Base-by-base conservation (phyloP, 2,888 invertebrate genomes). In the Chironomus tentans region DNA sequence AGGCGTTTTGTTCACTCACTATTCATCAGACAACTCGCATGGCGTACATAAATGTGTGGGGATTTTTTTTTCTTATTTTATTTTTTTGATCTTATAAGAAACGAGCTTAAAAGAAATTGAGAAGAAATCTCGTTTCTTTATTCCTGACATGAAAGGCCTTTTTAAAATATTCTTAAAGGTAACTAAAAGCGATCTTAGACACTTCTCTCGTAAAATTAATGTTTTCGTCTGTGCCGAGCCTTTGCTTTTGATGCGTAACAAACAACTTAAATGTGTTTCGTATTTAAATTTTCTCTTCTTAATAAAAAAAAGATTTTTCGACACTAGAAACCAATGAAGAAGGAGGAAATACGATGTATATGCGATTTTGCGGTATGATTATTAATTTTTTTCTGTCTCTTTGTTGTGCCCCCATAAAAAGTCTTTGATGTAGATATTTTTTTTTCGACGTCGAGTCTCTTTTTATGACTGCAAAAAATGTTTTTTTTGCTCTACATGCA, bases 1-100 rank as follows among this genome's bases (percentile, higher is more conserved):
- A 65, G 65, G 65, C 65, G 65, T 65, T 24, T 24, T 65, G 21
- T 56, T 56, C 56, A 56, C 18, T 56, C 56, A 56, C n/a, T 56
- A 65, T 21, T 24, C 65, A 65, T 65, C 65, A 65, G 65, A 65
- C 22, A 65, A 65, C 24, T 21, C 65, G 18, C 56, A 18, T 15
- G n/a, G n/a, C 15, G 56, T 7, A 18, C 18, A 15, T 18, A 18
- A 18, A 56, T 56, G 56, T 56, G 56, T 56, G 56, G 56, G 56
- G 56, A 56, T 56, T 56, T 56, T 50, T n/a, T n/a, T n/a, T n/a
- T n/a, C n/a, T n/a, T n/a, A n/a, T n/a, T n/a, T 48, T 48, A 7
- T 48, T 48, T n/a, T 62, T 62, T 65, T 65, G 65, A 56, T 65
- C 65, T 65, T 65, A 65, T 65, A 65, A 65, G 65, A 65, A 65